Evolutionary conservation across 2,888 invertebrate genomes (phyloP).

Genomic region (Agrilus biguttatus): DNA sequence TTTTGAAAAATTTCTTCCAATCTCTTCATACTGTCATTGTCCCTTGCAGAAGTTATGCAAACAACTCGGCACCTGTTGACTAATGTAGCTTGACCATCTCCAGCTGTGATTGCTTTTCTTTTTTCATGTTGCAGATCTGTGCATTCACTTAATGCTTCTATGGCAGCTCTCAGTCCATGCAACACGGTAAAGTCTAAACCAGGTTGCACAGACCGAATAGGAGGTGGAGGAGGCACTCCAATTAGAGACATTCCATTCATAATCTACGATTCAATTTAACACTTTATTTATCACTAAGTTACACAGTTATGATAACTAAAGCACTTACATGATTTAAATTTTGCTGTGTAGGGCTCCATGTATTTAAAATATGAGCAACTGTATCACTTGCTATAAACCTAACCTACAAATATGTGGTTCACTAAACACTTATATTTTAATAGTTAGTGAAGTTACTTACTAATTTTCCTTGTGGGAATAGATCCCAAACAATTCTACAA

Average conservation of each 20-base stretch:
- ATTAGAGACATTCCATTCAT: conserved; percentile 71
- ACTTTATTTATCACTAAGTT: neutral
- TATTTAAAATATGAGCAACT: conserved; percentile 71
- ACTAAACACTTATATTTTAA: conserved; percentile 1
- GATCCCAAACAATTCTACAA: conserved; percentile 90
- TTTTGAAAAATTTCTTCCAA: conserved; percentile 77
- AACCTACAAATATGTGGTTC: conserved; percentile 39
- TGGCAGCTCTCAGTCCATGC: conserved; percentile 73
- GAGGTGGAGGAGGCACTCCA: conserved; percentile 51
- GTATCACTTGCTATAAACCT: conserved; percentile 79
- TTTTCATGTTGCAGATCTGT: conserved; percentile 59
- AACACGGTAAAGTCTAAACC: conserved; percentile 57
- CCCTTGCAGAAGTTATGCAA: conserved; percentile 78
- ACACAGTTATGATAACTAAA: neutral
- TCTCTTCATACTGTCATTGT: conserved; percentile 74
- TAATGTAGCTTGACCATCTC: conserved; percentile 27
- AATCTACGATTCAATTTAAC: conserved; percentile 36
- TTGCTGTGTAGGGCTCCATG: conserved; percentile 73
- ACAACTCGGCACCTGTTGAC: conserved; percentile 64
- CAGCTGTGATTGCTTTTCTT: conserved; percentile 31
- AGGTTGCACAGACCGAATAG: conserved; percentile 34
- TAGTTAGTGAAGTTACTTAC: conserved; percentile 33
- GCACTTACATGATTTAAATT: conserved; percentile 66
- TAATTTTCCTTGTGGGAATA: conserved; percentile 83
- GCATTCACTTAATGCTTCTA: conserved; percentile 71